Base-by-base conservation (phyloP, 1,140 invertebrate species). In the Zaprionus davidi region DNA sequence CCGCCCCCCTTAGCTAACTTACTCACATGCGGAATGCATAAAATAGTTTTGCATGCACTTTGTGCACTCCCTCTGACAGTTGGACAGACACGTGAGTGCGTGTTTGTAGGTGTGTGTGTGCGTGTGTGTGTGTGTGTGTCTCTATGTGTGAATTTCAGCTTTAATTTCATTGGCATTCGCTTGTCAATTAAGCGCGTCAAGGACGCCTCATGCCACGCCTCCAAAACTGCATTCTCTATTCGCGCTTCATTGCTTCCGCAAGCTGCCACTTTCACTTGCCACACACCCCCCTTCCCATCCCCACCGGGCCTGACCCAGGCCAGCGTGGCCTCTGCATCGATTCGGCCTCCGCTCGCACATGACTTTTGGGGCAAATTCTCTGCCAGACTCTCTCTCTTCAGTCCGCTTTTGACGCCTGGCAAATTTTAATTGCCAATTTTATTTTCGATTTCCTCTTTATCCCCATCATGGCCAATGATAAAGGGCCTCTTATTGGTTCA, bases 101-200 rank as follows among this genome's bases (percentile, higher is more conserved):
- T 46, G 24, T 58, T 38, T 44, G 56, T 76, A 62, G 53, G 46
- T 7, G 20, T 13, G 11, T 44, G 34, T 58, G 38, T 49, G 56
- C n/a, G n/a, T 34, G 12, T 15, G 34, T 22, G 12, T 60, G 41
- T 58, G 58, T 55, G 56, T 76, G 69, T 59, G 46, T 7, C 11
- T 44, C 49, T 76, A 62, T 59, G 46, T 64, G 44, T 11, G 24
- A 60, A 46, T 67, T 87, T 79, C 68, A 75, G 77, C 67, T 81
- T 75, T 81, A 87, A 88, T 81, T 83, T 77, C 64, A 71, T 81
- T 81, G 58, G 63, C 75, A 76, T 81, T 87, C 85, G 69, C 83
- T 79, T 81, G 85, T 88, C 85, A 88, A 88, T 88, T 88, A 88
- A 81, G 72, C 70, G 60, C 72, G 76, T 87, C 83, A 87, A 87